Conservation (phyloP, 2,113 vertebrate species). For the Etia nguti region DNA sequence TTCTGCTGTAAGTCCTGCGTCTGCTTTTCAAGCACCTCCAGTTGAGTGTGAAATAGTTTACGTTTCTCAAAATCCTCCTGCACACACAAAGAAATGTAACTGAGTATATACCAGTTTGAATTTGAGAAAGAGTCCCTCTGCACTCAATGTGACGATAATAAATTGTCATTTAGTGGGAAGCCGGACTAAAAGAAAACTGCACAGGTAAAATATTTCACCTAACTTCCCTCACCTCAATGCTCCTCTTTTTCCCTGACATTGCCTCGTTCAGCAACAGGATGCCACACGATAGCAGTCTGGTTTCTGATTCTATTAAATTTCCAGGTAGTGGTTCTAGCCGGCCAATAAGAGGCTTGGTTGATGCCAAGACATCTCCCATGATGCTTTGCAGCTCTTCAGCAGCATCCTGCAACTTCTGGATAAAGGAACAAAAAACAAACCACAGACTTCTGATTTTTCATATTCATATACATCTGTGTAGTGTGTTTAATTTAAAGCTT, state of each 20-base stretch:
- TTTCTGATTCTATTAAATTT: constrained; percentile 65
- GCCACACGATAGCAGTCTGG: constrained; percentile 68
- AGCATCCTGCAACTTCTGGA: constrained; percentile 70
- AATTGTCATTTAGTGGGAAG: neutral
- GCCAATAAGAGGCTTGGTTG: constrained; percentile 70
- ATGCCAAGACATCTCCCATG: constrained; percentile 52
- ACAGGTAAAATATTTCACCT: neutral
- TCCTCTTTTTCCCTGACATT: constrained; percentile 64
- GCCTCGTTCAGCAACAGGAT: constrained; percentile 72
- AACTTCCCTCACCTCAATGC: constrained; percentile 73
- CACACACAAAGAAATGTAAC: neutral
- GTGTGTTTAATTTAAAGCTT: neutral
- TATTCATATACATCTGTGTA: neutral
- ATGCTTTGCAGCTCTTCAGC: constrained; percentile 63
- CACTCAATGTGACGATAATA: neutral
- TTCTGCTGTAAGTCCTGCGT: constrained; percentile 57
- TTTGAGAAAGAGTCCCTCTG: neutral
- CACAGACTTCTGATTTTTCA: neutral
- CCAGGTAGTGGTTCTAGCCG: constrained; percentile 48
- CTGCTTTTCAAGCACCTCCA: constrained; percentile 71
- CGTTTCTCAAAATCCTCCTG: constrained; percentile 70
- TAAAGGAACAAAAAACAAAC: neutral
- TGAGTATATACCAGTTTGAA: neutral
- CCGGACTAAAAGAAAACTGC: neutral
- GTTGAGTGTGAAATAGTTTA: constrained; percentile 62